Evolutionary conservation across 2,888 invertebrate species (phyloP).

Genomic region (Troides oblongomaculatus): DNA sequence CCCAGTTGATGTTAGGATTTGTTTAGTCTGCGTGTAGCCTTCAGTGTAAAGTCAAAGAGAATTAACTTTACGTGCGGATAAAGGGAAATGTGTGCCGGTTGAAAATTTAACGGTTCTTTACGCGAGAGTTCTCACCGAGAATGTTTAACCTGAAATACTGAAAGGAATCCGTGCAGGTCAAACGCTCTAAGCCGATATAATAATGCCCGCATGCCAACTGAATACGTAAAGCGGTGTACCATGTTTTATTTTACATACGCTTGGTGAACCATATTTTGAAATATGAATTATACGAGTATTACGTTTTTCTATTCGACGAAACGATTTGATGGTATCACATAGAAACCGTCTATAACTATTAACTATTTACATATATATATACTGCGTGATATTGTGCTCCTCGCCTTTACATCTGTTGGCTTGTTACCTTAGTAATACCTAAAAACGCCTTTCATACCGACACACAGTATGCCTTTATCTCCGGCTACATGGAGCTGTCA

Average conservation of each 20-base stretch:
- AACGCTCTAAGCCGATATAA: slow-evolving; percentile 19
- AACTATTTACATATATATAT: no score
- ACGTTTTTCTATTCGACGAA: no score
- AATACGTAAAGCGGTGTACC: slow-evolving; percentile 5
- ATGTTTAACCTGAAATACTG: slow-evolving; percentile 14
- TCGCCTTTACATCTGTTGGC: no score
- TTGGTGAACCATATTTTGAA: background rate
- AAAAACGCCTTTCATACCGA: no score
- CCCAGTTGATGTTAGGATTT: background rate
- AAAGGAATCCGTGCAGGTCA: slow-evolving; percentile 23
- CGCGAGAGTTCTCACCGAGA: slow-evolving; percentile 13
- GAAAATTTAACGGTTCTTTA: slow-evolving; percentile 18
- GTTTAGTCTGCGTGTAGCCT: background rate
- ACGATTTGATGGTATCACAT: no score
- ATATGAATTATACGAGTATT: no score
- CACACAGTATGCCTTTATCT: no score
- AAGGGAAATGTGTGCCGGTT: slow-evolving; percentile 13
- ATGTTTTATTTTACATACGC: background rate
- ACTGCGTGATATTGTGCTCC: no score
- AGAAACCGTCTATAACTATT: no score
- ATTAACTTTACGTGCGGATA: slow-evolving; percentile 13
- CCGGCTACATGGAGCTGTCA: no score
- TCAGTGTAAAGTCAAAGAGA: slow-evolving; percentile 5
- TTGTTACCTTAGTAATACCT: no score
- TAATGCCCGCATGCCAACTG: slow-evolving; percentile 11